A percentile compares a stretch with the other conserved stretches of the same genome.
Conservation (phyloP, 2,113 vertebrate species). For the Nipponia nippon region DNA sequence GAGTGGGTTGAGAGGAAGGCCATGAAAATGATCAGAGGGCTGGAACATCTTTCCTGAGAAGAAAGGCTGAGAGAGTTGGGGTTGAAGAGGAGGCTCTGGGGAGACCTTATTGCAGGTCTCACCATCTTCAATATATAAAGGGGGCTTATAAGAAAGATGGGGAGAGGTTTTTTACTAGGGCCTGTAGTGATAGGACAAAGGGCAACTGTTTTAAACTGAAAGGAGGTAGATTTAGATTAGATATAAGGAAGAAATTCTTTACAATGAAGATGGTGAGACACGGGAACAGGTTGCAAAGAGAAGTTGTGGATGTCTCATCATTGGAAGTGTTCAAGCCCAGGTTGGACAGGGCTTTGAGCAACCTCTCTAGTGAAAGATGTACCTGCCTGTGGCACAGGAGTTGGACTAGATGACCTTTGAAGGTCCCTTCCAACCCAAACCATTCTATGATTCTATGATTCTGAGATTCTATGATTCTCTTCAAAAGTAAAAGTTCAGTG, state of each 20-base stretch:
- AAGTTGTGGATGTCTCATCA: background rate
- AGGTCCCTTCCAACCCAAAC: background rate
- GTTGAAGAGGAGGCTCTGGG: background rate
- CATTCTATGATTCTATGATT: background rate
- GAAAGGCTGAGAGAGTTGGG: background rate
- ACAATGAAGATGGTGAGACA: too few species aligned
- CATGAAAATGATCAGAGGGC: background rate
- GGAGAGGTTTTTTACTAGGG: background rate
- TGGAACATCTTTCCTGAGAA: background rate
- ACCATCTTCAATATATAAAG: background rate
- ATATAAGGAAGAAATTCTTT: background rate
- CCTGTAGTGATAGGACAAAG: background rate
- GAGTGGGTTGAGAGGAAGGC: background rate
- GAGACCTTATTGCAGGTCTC: background rate
- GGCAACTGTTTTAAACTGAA: background rate
- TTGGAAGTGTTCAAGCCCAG: background rate
- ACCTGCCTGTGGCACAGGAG: background rate
- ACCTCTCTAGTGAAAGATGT: background rate
- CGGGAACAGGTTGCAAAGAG: background rate
- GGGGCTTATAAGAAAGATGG: background rate
- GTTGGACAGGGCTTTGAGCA: background rate
- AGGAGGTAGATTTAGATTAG: background rate
- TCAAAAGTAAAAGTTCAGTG: background rate
- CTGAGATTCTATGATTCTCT: background rate
- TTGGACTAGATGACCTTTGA: background rate